Percentiles rank a stretch among this genome's conserved stretches.
Evolutionary conservation across 2,888 invertebrate species (phyloP).

Genomic region (Acronicta aceris): DNA sequence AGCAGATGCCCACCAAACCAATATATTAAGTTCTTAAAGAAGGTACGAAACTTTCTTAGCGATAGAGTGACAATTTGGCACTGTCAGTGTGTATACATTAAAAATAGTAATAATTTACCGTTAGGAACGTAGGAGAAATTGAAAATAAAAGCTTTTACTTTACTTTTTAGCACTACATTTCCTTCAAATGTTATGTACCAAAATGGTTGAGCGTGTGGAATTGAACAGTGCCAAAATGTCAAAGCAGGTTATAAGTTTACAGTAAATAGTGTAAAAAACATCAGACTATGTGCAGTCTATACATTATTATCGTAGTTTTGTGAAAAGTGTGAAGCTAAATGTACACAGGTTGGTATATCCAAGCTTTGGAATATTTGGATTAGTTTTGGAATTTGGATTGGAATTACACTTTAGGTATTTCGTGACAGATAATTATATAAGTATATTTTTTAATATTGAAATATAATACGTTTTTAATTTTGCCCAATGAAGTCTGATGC

Average conservation of each 20-base stretch:
- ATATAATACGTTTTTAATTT: neutral
- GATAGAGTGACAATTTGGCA: slow-evolving; percentile 39
- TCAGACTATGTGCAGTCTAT: slow-evolving; percentile 70
- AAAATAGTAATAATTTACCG: slow-evolving; percentile 20
- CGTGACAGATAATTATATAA: too few species aligned
- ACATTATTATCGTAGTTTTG: slow-evolving; percentile 27
- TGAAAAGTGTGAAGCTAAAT: slow-evolving; percentile 8
- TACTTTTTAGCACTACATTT: too few species aligned
- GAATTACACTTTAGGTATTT: neutral
- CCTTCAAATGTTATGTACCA: slow-evolving; percentile 4
- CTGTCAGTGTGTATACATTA: slow-evolving; percentile 18
- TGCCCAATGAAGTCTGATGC: neutral
- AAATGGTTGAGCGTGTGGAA: slow-evolving; percentile 12
- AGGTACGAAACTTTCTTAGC: slow-evolving; percentile 17
- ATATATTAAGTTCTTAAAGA: slow-evolving; percentile 2
- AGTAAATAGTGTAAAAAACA: slow-evolving; percentile 69
- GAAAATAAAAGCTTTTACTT: neutral
- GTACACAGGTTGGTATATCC: neutral
- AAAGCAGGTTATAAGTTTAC: slow-evolving; percentile 34
- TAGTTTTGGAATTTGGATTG: too few species aligned
- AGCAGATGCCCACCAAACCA: slow-evolving; percentile 9
- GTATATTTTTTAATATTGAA: slow-evolving; percentile 1
- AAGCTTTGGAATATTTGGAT: too few species aligned
- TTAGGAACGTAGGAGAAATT: slow-evolving; percentile 5
- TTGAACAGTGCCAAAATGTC: slow-evolving; percentile 45